These are phyloP conservation scores for Geococcyx californianus DNA, from an alignment of 2,113 vertebrate species.

Conservation along the genomic window DNA sequence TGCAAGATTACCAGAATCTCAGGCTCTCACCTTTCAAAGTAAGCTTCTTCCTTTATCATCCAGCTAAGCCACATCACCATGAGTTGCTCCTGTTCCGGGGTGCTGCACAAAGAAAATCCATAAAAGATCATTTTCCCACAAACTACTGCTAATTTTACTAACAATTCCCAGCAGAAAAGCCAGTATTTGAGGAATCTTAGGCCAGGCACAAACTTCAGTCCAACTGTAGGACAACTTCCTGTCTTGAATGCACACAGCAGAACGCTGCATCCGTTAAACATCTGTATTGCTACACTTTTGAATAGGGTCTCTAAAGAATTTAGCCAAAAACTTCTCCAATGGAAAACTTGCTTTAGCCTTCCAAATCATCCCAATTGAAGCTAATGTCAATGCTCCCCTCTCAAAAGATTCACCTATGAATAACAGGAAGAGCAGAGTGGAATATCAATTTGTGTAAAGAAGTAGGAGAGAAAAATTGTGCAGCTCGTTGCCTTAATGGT, in stretches of 20 bases:
- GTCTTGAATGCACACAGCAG: neutral
- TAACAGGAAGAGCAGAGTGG: neutral
- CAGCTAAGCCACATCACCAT: constrained; percentile 99
- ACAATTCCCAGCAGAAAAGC: neutral
- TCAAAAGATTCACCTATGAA: neutral
- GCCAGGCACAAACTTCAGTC: neutral
- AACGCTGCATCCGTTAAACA: neutral
- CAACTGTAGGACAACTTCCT: neutral
- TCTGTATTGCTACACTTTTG: neutral
- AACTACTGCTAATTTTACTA: neutral
- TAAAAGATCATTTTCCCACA: neutral
- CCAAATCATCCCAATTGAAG: neutral
- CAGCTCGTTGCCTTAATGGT: neutral
- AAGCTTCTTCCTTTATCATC: constrained; percentile 99
- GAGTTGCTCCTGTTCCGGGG: constrained; percentile 94
- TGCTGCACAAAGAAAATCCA: constrained; percentile 77
- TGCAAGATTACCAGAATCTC: neutral
- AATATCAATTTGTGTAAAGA: neutral
- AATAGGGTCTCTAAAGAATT: neutral
- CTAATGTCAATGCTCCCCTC: neutral
- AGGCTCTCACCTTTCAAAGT: constrained; percentile 94
- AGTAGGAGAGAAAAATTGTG: neutral
- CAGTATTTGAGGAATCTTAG: neutral
- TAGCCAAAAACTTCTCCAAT: neutral
- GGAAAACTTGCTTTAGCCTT: neutral